Base-by-base conservation (phyloP, 2,113 vertebrate genomes). In the Poeciliopsis occidentalis region DNA sequence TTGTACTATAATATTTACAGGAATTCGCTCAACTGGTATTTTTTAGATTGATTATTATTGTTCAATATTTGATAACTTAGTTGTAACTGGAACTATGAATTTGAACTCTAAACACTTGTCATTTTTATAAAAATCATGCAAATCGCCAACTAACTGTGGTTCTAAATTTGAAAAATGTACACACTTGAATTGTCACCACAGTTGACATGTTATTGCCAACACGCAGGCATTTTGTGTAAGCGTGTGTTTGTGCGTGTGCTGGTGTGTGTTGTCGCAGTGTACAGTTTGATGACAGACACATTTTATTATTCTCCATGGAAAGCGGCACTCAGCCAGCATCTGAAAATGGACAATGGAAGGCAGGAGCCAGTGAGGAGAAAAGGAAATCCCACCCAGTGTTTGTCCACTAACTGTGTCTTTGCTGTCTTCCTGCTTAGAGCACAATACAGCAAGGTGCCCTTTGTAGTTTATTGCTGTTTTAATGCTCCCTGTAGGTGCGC, bases 381-480 rank as follows among this genome's bases (percentile, higher is more conserved):
- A 91, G 89, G 89, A 90, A 89, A 83, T 83, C 83, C 91, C 89
- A 80, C 87, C 87, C 85, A 77, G 80, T 70, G 77, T 88, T 85
- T 88, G 88, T 90, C 87, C 89, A 85, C 72, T 71, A 15, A 67
- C 73, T 29, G 76, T 72, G 80, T 84, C 85, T 84, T 51, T 82
- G 67, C 80, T 62, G 72, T 87, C 80, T 91, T 92, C 89, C 91
- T 91, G 89, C 83, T 78, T 1, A 8, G 4, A 83, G 71, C 86
- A 83, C 67, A 87, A 83, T 67, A 66, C 78, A 86, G 87, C 80
- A 87, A 87, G 83, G 87, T 86, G 87, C 83, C 87, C 89, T 83
- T 71, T 83, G 81, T 69, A 54, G 77, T 86, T 88, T 83, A 85
- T 72, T 72, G 84, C 76, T 12, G 29, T 76, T 73, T 78, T 75